Conservation (phyloP, 1,140 invertebrate genomes). For the honey bee (Apis mellifera) region Amel_HAv3.1 CM009935.2:1218501-1219000, state of each 20-base stretch:
- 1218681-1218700: no score
- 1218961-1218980: conserved; percentile 44
- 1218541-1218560: no score
- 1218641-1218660: no score
- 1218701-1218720: not conserved
- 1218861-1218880: conserved; percentile 48
- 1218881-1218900: conserved; percentile 37
- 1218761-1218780: conserved; percentile 62
- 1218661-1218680: no score
- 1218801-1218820: conserved; percentile 61
- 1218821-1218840: conserved; percentile 70
- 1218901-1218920: conserved; percentile 32
- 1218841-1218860: conserved; percentile 75
- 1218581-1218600: no score
- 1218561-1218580: no score
- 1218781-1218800: conserved; percentile 73
- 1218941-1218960: conserved; percentile 37
- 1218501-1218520: no score
- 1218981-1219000: conserved; percentile 37
- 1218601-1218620: no score
- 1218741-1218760: conserved; percentile 72
- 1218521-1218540: no score
- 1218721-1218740: not conserved
- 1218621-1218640: no score
- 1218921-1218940: conserved; percentile 5